These are phyloP conservation scores for Pandemis corylana DNA, from an alignment of 2,888 invertebrate species.

Conservation along the genomic window DNA sequence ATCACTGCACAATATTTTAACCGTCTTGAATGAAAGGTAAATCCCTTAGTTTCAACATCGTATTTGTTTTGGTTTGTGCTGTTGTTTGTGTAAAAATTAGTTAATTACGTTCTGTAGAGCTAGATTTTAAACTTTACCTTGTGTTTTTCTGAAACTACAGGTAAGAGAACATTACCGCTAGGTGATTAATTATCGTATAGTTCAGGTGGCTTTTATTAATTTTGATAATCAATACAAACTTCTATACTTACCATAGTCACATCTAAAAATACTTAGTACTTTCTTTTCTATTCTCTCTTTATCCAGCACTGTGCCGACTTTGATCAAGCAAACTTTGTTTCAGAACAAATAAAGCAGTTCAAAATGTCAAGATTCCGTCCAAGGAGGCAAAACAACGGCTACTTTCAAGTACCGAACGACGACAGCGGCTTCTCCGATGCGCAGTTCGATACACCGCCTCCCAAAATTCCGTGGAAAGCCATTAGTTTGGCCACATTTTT, in stretches of 20 bases:
- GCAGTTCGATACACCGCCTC: constrained; percentile 87
- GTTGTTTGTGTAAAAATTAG: not conserved
- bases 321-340: constrained; percentile 22
- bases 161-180: not conserved
- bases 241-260: too few species aligned
- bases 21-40: constrained; percentile 26
- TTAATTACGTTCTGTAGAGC: not conserved
- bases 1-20: not conserved
- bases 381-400: constrained; percentile 86
- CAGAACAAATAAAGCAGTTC: constrained; percentile 61
- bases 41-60: not conserved
- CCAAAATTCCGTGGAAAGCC: constrained; percentile 93
- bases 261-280: too few species aligned
- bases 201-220: too few species aligned
- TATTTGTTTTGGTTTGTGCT: not conserved
- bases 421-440: constrained; percentile 89
- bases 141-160: not conserved
- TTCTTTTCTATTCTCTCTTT: too few species aligned
- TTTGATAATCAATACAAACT: too few species aligned
- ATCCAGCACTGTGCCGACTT: not conserved
- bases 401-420: constrained; percentile 83
- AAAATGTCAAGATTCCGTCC: constrained; percentile 87
- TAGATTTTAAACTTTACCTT: not conserved
- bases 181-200: not conserved
- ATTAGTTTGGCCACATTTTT: constrained; percentile 90